These are phyloP conservation scores for Cydia pomonella DNA, from an alignment of 1,140 invertebrate species.

Conservation along the genomic window DNA sequence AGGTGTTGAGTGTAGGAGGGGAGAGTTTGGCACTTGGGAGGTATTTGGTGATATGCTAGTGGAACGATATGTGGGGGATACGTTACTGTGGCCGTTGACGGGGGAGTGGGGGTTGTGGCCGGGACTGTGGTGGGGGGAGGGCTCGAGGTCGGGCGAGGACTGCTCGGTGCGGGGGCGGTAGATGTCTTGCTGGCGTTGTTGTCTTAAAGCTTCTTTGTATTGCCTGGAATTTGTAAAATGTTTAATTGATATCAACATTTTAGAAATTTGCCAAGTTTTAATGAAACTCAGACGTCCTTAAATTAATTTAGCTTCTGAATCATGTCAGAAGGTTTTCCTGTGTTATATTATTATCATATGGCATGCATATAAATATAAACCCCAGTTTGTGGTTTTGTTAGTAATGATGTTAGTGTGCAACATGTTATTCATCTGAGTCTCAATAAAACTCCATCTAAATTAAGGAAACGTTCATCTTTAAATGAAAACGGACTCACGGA, in stretches of 20 bases:
- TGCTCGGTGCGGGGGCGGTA: constrained; percentile 84
- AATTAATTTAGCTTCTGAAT: not conserved
- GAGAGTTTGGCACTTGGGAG: constrained; percentile 67
- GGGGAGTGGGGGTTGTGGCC: constrained; percentile 73
- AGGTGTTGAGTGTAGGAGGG: constrained; percentile 73
- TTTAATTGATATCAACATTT: not conserved
- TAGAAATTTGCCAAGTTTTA: not conserved
- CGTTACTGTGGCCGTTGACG: constrained; percentile 75
- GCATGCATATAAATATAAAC: constrained; percentile 21
- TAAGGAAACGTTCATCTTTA: constrained; percentile 8
- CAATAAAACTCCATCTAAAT: constrained; percentile 35
- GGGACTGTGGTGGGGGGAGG: constrained; percentile 66
- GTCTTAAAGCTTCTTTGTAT: constrained; percentile 93
- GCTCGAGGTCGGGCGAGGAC: constrained; percentile 73
- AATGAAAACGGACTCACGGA: not conserved
- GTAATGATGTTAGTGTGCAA: constrained; percentile 30
- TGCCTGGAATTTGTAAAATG: constrained; percentile 82
- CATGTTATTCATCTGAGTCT: constrained; percentile 35
- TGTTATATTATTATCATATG: not conserved
- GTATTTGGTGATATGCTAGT: constrained; percentile 54
- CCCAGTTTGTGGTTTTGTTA: constrained; percentile 17
- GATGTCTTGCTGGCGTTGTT: constrained; percentile 90
- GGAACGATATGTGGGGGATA: constrained; percentile 65
- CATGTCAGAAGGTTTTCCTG: not conserved
- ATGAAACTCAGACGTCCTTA: constrained; percentile 24